These are phyloP conservation scores for Mycteria americana DNA, from an alignment of 2,797 vertebrate genomes.

Conservation along the genomic window DNA sequence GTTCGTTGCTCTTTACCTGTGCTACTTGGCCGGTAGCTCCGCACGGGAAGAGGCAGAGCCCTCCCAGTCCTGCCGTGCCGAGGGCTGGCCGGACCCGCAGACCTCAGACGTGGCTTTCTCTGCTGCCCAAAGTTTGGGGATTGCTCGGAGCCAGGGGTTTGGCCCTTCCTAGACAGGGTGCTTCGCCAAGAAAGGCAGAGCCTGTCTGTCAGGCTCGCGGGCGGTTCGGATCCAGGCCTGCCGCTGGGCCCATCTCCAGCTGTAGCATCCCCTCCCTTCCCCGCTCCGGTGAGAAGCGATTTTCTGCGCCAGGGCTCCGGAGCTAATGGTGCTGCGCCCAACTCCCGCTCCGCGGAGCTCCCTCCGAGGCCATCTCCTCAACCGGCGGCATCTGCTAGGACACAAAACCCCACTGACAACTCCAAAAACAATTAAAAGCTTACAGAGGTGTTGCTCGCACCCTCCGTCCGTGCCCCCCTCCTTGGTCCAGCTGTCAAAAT, in stretches of 20 bases:
- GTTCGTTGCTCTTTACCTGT: neutral
- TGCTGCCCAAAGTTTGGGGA: neutral
- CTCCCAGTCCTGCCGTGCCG: rapidly evolving
- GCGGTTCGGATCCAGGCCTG: neutral
- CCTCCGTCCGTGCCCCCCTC: neutral
- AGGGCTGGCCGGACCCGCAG: neutral
- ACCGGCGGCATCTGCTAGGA: rapidly evolving
- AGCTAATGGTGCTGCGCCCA: neutral
- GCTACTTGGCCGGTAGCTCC: neutral
- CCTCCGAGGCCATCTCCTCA: neutral
- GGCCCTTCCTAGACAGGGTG: neutral
- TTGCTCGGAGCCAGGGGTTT: neutral
- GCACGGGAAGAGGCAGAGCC: neutral
- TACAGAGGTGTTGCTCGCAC: neutral
- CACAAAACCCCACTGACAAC: neutral
- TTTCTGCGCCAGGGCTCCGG: neutral
- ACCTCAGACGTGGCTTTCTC: neutral
- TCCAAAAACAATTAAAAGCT: neutral
- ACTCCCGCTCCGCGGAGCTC: neutral
- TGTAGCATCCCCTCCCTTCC: neutral
- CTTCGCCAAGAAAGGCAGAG: neutral
- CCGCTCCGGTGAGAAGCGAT: rapidly evolving
- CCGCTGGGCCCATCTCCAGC: neutral
- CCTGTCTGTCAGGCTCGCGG: neutral
- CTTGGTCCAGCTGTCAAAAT: constrained; percentile 37